Evolutionary conservation across 2,888 invertebrate species (phyloP).

Genomic region (Rhamphomyia laevipes): DNA sequence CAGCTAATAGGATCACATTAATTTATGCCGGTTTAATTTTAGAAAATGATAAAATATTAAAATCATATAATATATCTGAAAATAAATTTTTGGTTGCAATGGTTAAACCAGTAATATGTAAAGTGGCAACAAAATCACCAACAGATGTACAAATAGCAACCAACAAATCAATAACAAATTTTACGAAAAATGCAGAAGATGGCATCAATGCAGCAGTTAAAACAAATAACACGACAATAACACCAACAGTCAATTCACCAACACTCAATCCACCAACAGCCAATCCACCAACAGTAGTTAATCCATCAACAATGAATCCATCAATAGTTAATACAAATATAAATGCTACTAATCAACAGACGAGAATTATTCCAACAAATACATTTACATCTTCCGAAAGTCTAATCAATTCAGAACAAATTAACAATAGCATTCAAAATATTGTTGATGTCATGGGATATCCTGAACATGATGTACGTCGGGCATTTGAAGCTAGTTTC

Average conservation of each 20-base stretch:
- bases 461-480: conserved; percentile 61
- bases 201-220: background rate
- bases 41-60: conserved; percentile 68
- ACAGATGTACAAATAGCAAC: conserved; percentile 46
- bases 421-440: conserved; percentile 55
- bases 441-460: conserved; percentile 96
- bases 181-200: background rate
- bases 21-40: conserved; percentile 93
- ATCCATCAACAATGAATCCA: conserved; percentile 3
- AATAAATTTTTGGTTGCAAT: conserved; percentile 94
- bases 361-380: background rate
- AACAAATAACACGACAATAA: background rate
- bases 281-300: background rate
- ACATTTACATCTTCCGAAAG: conserved; percentile 1
- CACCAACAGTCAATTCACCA: conserved; percentile 1
- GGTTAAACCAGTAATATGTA: conserved; percentile 40
- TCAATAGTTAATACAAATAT: background rate
- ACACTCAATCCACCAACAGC: background rate
- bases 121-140: conserved; percentile 5
- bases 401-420: conserved; percentile 39
- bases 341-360: background rate
- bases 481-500: conserved; percentile 82
- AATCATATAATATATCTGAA: conserved; percentile 84
- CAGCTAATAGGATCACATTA: conserved; percentile 74
- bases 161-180: background rate